Conservation (phyloP, 2,888 invertebrate species). For the Fabriciana adippe region DNA sequence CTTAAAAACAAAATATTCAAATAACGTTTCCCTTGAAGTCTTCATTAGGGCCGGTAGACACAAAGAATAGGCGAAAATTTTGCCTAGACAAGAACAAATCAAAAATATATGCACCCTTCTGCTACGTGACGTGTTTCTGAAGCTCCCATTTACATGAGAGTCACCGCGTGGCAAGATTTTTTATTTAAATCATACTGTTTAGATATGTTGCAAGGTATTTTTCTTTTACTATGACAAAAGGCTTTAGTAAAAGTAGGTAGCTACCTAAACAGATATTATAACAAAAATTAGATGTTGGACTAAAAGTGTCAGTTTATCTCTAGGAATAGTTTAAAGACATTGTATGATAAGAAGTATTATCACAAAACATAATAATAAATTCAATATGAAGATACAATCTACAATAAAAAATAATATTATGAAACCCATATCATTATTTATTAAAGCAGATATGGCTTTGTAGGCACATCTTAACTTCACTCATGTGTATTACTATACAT, state of each 20-base stretch:
- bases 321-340: no score
- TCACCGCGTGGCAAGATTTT: conserved; percentile 77
- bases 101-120: conserved; percentile 82
- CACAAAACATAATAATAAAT: no score
- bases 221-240: conserved; percentile 50
- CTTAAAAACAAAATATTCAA: conserved; percentile 32
- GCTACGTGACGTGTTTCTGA: conserved; percentile 74
- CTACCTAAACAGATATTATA: neutral
- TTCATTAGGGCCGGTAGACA: conserved; percentile 38
- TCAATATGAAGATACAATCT: no score
- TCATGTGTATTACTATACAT: conserved; percentile 3
- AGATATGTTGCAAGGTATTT: conserved; percentile 73
- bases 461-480: conserved; percentile 1
- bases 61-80: conserved; percentile 64
- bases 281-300: no score
- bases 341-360: no score
- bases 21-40: conserved; percentile 35
- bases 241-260: neutral
- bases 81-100: conserved; percentile 77
- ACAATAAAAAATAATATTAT: no score
- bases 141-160: conserved; percentile 71
- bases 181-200: conserved; percentile 80
- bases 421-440: no score
- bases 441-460: neutral
- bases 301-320: no score